Conservation (phyloP, 2,797 vertebrate genomes). For the Petrocephalus sullivani region DNA sequence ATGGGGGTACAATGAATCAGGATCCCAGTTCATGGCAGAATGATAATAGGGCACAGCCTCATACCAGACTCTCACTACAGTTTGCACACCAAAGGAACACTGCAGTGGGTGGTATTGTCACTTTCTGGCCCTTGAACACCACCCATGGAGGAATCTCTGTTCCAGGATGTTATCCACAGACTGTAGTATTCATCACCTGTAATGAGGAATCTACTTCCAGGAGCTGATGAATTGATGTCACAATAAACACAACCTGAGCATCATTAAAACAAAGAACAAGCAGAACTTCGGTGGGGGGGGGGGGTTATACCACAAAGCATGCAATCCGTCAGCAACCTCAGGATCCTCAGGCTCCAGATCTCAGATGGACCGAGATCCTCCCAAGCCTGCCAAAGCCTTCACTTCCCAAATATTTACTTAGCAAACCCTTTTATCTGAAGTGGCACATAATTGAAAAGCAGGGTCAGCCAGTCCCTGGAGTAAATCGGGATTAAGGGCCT, state of each 20-base stretch:
- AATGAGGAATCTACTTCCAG: background rate
- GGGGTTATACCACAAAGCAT: background rate
- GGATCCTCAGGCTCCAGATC: background rate
- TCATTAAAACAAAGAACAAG: background rate
- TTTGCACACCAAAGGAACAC: background rate
- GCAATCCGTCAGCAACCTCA: background rate
- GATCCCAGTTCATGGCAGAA: background rate
- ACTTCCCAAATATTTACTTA: background rate
- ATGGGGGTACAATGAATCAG: background rate
- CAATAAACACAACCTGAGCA: background rate
- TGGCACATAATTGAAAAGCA: background rate
- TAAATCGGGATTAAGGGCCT: background rate
- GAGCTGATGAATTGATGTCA: background rate
- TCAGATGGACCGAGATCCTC: background rate
- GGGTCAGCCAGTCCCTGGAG: background rate
- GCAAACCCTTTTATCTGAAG: background rate
- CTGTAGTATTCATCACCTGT: background rate
- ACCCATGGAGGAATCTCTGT: background rate
- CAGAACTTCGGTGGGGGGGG: background rate
- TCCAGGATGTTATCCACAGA: background rate
- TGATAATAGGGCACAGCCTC: background rate
- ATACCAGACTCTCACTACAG: background rate
- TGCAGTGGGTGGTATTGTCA: background rate
- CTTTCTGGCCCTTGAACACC: background rate
- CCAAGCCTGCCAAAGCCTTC: background rate